A percentile compares a stretch with the other conserved stretches of the same genome.
Evolutionary conservation across 2,113 vertebrate species (phyloP).

Genomic region (Mirza zaza): DNA sequence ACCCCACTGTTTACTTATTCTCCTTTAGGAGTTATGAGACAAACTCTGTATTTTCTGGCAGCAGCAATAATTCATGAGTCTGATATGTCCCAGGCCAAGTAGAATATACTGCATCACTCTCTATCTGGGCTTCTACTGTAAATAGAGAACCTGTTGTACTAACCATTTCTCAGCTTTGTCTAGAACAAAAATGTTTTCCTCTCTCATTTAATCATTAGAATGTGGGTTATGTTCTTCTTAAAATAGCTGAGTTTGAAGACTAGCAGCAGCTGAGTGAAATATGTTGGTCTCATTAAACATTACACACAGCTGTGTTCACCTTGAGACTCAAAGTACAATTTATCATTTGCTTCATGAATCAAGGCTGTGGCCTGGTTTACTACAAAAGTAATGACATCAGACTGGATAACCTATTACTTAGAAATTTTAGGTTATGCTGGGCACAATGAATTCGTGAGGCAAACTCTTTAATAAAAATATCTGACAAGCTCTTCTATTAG

Average conservation of each 20-base stretch:
- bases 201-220: constrained; percentile 75
- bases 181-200: constrained; percentile 77
- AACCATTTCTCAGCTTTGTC: constrained; percentile 75
- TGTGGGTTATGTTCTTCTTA: constrained; percentile 76
- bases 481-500: constrained; percentile 59
- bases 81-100: constrained; percentile 60
- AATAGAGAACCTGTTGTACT: constrained; percentile 64
- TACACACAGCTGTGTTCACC: constrained; percentile 77
- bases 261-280: constrained; percentile 76
- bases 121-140: constrained; percentile 65
- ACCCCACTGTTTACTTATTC: constrained; percentile 25
- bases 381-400: constrained; percentile 76
- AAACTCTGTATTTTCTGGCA: constrained; percentile 67
- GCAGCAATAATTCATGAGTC: constrained; percentile 66
- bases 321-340: constrained; percentile 76
- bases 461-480: constrained; percentile 65
- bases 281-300: constrained; percentile 74
- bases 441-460: constrained; percentile 16
- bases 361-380: constrained; percentile 77
- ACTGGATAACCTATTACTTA: constrained; percentile 77
- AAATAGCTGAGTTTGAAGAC: constrained; percentile 46
- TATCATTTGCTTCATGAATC: constrained; percentile 79
- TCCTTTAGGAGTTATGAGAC: constrained; percentile 55
- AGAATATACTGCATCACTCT: constrained; percentile 66
- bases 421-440: constrained; percentile 72